Percentiles rank a stretch among this genome's conserved stretches.
Evolutionary conservation across 2,797 vertebrate species (phyloP).

Genomic region (Lepilemur ruficaudatus): DNA sequence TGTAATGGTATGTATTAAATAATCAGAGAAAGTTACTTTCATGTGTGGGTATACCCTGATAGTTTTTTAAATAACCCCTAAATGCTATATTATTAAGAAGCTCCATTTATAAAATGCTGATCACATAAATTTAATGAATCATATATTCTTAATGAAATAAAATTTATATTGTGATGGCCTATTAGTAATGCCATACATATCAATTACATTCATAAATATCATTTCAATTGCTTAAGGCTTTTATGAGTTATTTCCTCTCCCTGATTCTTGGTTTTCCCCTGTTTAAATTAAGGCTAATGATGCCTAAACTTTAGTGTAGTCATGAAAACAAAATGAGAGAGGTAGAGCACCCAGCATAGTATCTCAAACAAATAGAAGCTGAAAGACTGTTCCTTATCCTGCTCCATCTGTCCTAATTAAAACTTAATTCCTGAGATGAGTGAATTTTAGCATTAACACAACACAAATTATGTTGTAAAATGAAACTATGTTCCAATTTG

Average conservation of each 20-base stretch:
- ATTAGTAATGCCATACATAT: neutral
- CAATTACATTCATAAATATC: neutral
- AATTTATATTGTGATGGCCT: neutral
- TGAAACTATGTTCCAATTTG: neutral
- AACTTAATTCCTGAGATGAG: neutral
- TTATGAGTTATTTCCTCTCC: neutral
- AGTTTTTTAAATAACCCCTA: neutral
- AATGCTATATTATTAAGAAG: neutral
- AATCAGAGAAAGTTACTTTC: conserved; percentile 10
- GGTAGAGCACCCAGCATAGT: neutral
- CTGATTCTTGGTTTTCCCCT: conserved; percentile 6
- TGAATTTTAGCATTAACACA: neutral
- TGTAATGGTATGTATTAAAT: neutral
- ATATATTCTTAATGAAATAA: neutral
- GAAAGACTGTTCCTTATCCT: neutral
- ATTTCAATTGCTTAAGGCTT: neutral
- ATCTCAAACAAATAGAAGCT: neutral
- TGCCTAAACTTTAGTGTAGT: neutral
- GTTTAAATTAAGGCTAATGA: neutral
- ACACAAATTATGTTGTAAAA: neutral
- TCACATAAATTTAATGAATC: neutral
- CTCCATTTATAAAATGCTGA: neutral
- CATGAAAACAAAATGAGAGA: conserved; percentile 29
- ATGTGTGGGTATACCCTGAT: neutral
- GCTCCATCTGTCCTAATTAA: neutral